Conservation (phyloP, 2,888 invertebrate species). For the Uloborus plumipes region DNA sequence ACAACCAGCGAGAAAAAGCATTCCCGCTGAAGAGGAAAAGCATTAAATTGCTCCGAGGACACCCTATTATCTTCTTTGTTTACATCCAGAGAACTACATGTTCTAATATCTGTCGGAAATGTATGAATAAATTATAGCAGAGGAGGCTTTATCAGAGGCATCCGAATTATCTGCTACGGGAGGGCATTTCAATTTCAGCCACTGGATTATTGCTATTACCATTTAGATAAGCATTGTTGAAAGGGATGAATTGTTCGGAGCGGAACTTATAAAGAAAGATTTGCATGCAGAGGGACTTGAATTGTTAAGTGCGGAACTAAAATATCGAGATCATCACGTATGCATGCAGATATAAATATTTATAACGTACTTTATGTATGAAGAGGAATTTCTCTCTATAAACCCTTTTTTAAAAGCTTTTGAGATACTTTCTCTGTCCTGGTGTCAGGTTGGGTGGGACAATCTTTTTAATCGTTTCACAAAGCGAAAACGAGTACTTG, state of each 20-base stretch:
- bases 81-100: conserved; percentile 10
- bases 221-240: conserved; percentile 31
- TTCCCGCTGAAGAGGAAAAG: neutral
- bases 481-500: too few relatives aligned
- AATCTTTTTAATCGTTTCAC: too few relatives aligned
- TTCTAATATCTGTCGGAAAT: conserved; percentile 29
- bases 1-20: too few relatives aligned
- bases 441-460: too few relatives aligned
- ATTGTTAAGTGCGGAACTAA: conserved; percentile 30
- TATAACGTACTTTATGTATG: neutral
- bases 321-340: neutral
- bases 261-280: conserved; percentile 15
- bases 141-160: conserved; percentile 16
- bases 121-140: conserved; percentile 49
- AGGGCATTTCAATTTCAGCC: conserved; percentile 39
- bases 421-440: too few relatives aligned
- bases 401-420: too few relatives aligned
- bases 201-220: conserved; percentile 38
- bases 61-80: conserved; percentile 21
- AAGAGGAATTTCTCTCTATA: too few relatives aligned
- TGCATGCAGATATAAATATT: neutral
- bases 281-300: conserved; percentile 22
- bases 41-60: conserved; percentile 38
- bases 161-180: neutral
- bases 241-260: conserved; percentile 16